phyloP scores from a whole-genome alignment of 2,113 vertebrate species.

The Poecile atricapillus region DNA sequence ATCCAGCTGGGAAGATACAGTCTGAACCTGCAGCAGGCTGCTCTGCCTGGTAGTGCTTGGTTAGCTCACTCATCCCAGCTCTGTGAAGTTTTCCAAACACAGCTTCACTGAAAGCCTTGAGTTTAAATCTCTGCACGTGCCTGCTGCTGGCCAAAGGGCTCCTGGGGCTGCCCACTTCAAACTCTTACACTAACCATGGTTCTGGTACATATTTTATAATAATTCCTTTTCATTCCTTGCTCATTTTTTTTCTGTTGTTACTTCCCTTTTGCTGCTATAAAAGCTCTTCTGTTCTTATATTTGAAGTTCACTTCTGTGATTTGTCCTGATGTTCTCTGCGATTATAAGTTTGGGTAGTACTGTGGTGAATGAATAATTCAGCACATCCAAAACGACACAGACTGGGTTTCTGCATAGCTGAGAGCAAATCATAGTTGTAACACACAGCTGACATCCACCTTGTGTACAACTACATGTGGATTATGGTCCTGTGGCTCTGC shows the following conservation, averaged over 20 bases:
- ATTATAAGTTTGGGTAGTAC: neutral
- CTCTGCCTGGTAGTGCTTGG: neutral
- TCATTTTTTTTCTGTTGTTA: neutral
- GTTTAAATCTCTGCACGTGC: neutral
- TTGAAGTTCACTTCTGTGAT: neutral
- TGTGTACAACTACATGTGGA: neutral
- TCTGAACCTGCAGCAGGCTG: neutral
- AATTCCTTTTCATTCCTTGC: neutral
- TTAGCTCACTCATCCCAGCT: neutral
- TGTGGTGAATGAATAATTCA: neutral
- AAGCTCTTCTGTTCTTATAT: neutral
- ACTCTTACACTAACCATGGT: neutral
- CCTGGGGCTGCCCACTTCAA: neutral
- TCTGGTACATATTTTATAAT: neutral
- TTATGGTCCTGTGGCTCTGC: neutral
- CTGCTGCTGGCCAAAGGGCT: neutral
- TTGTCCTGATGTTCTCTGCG: neutral
- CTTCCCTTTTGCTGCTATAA: neutral
- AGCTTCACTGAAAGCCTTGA: neutral
- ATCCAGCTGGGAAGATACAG: neutral
- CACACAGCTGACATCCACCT: conserved; percentile 33
- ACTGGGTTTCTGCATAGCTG: neutral
- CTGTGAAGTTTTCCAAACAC: neutral
- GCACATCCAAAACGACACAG: neutral
- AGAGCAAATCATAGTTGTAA: neutral